These are phyloP conservation scores for Drosophila anomelani DNA, from an alignment of 2,888 invertebrate genomes.

Conservation along the genomic window DNA sequence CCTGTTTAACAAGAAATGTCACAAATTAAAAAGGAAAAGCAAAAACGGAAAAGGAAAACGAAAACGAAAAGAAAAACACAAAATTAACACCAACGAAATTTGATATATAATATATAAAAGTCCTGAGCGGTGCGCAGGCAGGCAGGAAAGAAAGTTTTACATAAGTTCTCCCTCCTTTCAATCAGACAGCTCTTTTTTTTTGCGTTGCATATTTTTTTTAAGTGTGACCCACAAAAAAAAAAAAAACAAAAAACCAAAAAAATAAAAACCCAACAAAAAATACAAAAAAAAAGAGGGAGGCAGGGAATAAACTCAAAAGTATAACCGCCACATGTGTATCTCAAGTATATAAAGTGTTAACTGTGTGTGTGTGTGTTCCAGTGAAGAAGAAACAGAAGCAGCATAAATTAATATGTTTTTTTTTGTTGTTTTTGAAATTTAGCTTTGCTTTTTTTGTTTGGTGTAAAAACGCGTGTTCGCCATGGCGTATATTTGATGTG, in stretches of 20 bases:
- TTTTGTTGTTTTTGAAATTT: conserved; percentile 6
- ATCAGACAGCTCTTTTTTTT: conserved; percentile 21
- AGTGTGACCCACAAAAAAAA: conserved; percentile 52
- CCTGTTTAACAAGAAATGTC: conserved; percentile 1
- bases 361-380: conserved; percentile 8
- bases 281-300: conserved; percentile 9
- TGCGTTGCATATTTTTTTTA: conserved; percentile 57
- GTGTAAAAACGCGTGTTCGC: conserved; percentile 62
- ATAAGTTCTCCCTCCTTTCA: conserved; percentile 63
- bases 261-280: conserved; percentile 4
- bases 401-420: conserved; percentile 20
- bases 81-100: conserved; percentile 26
- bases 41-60: conserved; percentile 9
- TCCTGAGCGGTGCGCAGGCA: conserved; percentile 66
- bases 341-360: conserved; percentile 14
- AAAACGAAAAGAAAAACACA: conserved; percentile 22
- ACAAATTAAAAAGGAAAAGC: conserved; percentile 17
- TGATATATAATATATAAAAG: conserved; percentile 26
- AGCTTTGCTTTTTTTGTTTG: conserved; percentile 38
- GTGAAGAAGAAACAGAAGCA: conserved; percentile 1
- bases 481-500: conserved; percentile 75
- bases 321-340: conserved; percentile 8
- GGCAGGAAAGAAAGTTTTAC: conserved; percentile 63
- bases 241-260: not conserved
- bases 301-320: conserved; percentile 1